Evolutionary conservation across 2,888 invertebrate genomes (phyloP), one percentile per base, ranked within the genome.

Genomic region (Thymelicus acteon): DNA sequence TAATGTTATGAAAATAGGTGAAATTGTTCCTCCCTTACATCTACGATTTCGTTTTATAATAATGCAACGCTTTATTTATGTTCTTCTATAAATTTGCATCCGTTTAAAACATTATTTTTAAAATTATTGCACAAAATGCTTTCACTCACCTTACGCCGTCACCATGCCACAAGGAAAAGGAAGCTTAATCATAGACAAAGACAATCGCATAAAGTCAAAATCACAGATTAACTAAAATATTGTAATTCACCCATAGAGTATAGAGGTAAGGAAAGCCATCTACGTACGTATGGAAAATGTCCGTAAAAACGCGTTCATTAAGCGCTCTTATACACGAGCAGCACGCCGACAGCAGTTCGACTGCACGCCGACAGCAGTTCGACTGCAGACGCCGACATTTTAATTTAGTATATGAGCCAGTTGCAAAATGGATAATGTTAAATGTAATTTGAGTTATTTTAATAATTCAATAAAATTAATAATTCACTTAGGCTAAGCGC

Each of bases 101-200:
- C 49, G 7, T 47, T 40, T 19, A 49, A 24, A 39, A 15, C 60
- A 40, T 15, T 60, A 40, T 8, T 19, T 52, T 31, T 0, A 15
- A 80, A 82, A 80, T 78, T 79, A 83, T 80, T 83, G 74, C 76
- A 81, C 79, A 82, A 82, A 81, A 79, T 76, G 76, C 61, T 74
- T 75, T 74, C 84, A 88, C 93, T 93, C 88, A 93, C 93, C 93
- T 93, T 89, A 92, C 78, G 85, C 91, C 89, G 91, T 86, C 92
- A 93, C 93, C 93, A 93, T 93, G 91, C 92, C 85, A 92, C 91
- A 88, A 85, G 90, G 89, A 90, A 92, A 93, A 92, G 90, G 90
- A 88, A 89, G 76, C 72, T 74, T 52, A 24, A 31, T 44, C 65
- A 57, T 13, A 62, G 68, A 70, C 70, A 70, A 31, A n/a, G 24